Conservation (phyloP, 2,888 invertebrate species). For the Acronicta psi region DNA sequence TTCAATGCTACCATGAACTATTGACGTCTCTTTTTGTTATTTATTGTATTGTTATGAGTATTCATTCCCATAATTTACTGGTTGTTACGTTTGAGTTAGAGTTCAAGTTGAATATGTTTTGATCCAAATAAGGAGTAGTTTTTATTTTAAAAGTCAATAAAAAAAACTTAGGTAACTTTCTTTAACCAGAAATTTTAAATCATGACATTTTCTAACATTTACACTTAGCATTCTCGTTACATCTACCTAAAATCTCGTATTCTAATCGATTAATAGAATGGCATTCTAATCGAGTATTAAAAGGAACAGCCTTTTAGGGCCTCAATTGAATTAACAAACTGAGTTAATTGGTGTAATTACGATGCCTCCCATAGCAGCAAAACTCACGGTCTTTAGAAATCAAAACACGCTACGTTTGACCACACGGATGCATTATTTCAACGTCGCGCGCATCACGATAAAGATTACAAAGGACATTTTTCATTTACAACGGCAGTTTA, state of each 20-base stretch:
- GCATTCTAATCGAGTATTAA: slow-evolving; percentile 39
- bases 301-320: slow-evolving; percentile 31
- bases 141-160: too few species aligned
- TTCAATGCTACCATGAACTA: slow-evolving; percentile 35
- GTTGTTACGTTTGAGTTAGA: slow-evolving; percentile 1
- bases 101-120: slow-evolving; percentile 7
- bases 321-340: slow-evolving; percentile 35
- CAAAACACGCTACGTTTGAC: slow-evolving; percentile 41
- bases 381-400: slow-evolving; percentile 39
- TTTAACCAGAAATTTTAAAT: too few species aligned
- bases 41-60: slow-evolving; percentile 29
- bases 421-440: slow-evolving; percentile 52
- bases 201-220: neutral
- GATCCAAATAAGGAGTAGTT: slow-evolving; percentile 1
- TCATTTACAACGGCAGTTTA: slow-evolving; percentile 41
- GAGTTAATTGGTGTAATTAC: slow-evolving; percentile 55
- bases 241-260: slow-evolving; percentile 13
- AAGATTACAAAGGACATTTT: slow-evolving; percentile 40
- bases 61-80: slow-evolving; percentile 15
- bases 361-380: slow-evolving; percentile 46
- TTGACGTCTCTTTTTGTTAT: slow-evolving; percentile 35
- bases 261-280: slow-evolving; percentile 45
- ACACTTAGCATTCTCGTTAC: slow-evolving; percentile 10
- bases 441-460: slow-evolving; percentile 49
- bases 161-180: too few species aligned